Evolutionary conservation across 2,797 vertebrate species (phyloP), one percentile per base, ranked within the genome.

Genomic region (Gymnocypris eckloni): DNA sequence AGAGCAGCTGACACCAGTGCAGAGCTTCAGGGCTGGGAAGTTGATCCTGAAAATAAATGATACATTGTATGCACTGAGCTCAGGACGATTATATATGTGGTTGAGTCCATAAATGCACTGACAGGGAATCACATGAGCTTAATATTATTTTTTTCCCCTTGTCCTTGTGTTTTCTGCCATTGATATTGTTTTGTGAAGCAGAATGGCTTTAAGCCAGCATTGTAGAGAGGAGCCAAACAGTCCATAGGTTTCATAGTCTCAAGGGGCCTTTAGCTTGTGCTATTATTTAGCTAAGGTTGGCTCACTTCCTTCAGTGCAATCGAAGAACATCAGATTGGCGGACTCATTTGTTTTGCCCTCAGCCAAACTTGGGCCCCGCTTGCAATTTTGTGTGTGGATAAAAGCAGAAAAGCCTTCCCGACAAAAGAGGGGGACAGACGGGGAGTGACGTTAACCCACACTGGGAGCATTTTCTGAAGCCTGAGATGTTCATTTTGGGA

Each of bases 121-220:
- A 82, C 20, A 77, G 41, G 45, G 85, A 81, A 87, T 93, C 90
- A 92, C 87, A 92, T 89, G 89, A 92, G 67, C 70, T 75, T 41
- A 85, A 83, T 89, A 86, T 86, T 91, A 92, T 87, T 76, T 86
- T 6, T 37, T 56, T 84, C 2, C 9, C 59, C 50, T 28, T 8
- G 22, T 56, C 20, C 39, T 72, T 75, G 56, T 66, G 80, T 25
- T 50, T 50, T 86, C 70, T 81, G 67, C 56, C 48, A 52, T 37
- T 37, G 75, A 77, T 70, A 85, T 75, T 70, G 67, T 45, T 79
- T 84, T 56, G 69, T 76, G 61, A 59, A 78, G 69, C n/a, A 82
- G 48, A 66, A 70, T 85, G 61, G 39, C 73, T 22, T 72, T 73
- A 82, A 45, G 81, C 61, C 86, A 72, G 82, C 37, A 37, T 56